A percentile compares a stretch with the other conserved stretches of the same genome.
These are phyloP conservation scores for Chironomus riparius DNA, from an alignment of 2,888 invertebrate genomes.

Conservation along the genomic window DNA sequence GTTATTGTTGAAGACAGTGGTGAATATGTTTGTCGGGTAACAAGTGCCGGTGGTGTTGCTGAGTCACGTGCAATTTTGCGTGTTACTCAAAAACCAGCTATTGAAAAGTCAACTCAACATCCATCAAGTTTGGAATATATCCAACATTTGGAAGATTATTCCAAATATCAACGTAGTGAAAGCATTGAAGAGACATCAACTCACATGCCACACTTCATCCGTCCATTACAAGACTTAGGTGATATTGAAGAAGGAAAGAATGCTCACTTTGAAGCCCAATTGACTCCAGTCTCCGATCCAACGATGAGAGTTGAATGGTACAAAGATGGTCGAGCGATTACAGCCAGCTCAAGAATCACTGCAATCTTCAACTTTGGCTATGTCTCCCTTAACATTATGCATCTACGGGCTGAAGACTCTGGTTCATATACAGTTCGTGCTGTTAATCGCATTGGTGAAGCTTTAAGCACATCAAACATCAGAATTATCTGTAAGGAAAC, in stretches of 20 bases:
- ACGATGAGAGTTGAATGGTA: conserved; percentile 94
- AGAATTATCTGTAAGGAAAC: conserved; percentile 68
- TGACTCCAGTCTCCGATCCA: conserved; percentile 85
- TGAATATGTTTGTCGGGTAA: conserved; percentile 81
- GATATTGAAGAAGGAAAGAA: conserved; percentile 83
- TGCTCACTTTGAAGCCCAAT: conserved; percentile 87
- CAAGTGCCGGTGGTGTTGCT: conserved; percentile 77
- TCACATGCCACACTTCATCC: conserved; percentile 80
- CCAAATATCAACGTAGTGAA: conserved; percentile 75
- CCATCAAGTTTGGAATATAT: conserved; percentile 86
- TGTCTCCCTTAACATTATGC: conserved; percentile 96
- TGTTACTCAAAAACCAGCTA: conserved; percentile 71
- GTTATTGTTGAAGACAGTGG: conserved; percentile 79
- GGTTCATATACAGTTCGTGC: conserved; percentile 90
- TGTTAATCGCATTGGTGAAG: conserved; percentile 84
- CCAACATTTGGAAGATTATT: conserved; percentile 83
- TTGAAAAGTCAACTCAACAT: conserved; percentile 82
- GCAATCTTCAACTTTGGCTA: conserved; percentile 98
- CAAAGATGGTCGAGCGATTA: conserved; percentile 88
- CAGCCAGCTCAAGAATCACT: conserved; percentile 93
- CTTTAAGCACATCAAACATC: conserved; percentile 71
- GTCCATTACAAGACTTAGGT: conserved; percentile 75
- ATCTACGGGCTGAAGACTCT: conserved; percentile 96
- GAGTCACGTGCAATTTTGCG: conserved; percentile 75
- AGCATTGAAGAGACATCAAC: conserved; percentile 71